phyloP scores from a whole-genome alignment of 2,888 invertebrate genomes.

The Caenorhabditis sulstoni region DNA sequence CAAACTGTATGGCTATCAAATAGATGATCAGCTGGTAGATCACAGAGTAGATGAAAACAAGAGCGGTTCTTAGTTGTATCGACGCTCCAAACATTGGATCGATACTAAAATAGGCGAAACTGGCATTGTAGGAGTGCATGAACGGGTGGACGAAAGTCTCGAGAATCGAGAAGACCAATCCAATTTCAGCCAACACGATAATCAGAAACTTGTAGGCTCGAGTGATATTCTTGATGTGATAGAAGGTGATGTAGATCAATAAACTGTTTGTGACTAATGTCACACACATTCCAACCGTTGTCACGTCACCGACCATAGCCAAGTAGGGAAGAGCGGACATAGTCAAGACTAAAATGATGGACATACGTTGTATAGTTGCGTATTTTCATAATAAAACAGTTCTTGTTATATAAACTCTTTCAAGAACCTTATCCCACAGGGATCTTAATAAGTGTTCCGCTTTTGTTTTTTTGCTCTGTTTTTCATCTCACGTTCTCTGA shows the following conservation, averaged over 20 bases:
- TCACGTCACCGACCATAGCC: neutral
- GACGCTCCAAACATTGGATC: too few species aligned
- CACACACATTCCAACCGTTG: neutral
- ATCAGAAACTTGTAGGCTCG: slow-evolving; percentile 14
- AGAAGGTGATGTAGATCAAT: slow-evolving; percentile 17
- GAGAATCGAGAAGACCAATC: neutral
- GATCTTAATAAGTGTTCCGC: too few species aligned
- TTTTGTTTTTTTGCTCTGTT: too few species aligned
- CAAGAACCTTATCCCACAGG: too few species aligned
- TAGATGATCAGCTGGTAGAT: slow-evolving; percentile 1
- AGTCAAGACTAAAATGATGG: too few species aligned
- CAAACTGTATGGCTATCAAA: neutral
- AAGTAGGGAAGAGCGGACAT: neutral
- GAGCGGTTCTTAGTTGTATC: too few species aligned
- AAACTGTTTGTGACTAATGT: neutral
- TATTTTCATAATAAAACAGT: neutral
- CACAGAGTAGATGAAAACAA: neutral
- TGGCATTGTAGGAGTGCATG: slow-evolving; percentile 16
- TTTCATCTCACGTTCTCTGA: too few species aligned
- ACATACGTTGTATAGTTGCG: neutral
- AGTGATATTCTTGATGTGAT: slow-evolving; percentile 1
- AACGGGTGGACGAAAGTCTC: slow-evolving; percentile 3
- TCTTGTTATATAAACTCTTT: neutral
- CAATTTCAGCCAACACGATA: neutral
- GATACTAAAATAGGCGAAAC: slow-evolving; percentile 18